Evolutionary conservation across 2,113 vertebrate genomes (phyloP).

Genomic region (Donacobius atricapilla): DNA sequence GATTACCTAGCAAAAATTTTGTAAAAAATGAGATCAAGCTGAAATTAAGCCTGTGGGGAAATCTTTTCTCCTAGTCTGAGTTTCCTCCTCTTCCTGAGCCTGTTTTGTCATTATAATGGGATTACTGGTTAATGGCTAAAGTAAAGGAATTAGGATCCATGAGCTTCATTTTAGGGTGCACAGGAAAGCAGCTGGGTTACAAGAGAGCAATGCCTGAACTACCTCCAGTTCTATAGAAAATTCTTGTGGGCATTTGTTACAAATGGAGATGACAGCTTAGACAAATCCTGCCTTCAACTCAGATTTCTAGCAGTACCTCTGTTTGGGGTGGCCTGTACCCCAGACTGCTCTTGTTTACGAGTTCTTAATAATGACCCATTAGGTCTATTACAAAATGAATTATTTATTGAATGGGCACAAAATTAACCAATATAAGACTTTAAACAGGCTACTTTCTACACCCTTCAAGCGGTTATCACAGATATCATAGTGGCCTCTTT

Average conservation of each 20-base stretch:
- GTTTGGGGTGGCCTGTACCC: background rate
- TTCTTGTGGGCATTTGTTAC: background rate
- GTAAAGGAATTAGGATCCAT: background rate
- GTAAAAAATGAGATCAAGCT: background rate
- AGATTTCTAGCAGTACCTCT: background rate
- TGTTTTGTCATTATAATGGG: background rate
- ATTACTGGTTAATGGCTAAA: background rate
- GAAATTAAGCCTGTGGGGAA: background rate
- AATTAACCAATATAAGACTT: background rate
- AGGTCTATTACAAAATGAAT: background rate
- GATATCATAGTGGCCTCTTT: background rate
- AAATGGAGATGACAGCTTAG: fast-evolving
- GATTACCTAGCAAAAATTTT: background rate
- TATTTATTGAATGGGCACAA: background rate
- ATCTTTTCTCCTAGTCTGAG: background rate
- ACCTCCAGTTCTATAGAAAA: background rate
- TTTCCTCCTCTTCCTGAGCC: background rate
- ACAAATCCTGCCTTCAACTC: background rate
- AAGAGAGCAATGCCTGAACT: background rate
- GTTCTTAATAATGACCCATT: too few species aligned
- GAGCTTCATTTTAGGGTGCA: background rate
- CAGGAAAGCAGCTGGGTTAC: background rate
- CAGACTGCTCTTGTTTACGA: fast-evolving
- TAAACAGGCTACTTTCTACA: background rate
- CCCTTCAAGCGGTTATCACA: background rate